A percentile compares a stretch with the other conserved stretches of the same genome.
phyloP scores from a whole-genome alignment of 2,113 vertebrate species.

The Synodontis membranacea region DNA sequence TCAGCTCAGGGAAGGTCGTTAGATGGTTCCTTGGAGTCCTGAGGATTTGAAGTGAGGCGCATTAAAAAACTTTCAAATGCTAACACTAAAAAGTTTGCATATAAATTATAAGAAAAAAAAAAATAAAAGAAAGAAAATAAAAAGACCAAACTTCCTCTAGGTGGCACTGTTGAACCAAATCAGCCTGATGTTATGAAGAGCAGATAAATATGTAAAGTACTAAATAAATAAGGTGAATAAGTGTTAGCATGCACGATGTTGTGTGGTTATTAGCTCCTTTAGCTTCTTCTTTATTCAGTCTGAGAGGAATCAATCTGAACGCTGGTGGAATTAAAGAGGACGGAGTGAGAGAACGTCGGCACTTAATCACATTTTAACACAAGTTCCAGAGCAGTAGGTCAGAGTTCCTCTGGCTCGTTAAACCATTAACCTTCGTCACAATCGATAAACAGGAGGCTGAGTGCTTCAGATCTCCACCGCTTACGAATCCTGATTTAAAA shows the following conservation, averaged over 20 bases:
- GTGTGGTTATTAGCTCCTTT: background rate
- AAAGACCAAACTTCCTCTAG: background rate
- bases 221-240: background rate
- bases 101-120: background rate
- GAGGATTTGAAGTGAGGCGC: background rate
- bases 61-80: background rate
- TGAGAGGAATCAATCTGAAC: constrained; percentile 29
- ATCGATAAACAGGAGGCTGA: constrained; percentile 40
- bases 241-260: background rate
- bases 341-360: constrained; percentile 1
- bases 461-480: constrained; percentile 2
- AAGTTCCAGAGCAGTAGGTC: constrained; percentile 47
- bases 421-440: constrained; percentile 57
- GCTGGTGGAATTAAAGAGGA: constrained; percentile 25
- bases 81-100: background rate
- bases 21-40: background rate
- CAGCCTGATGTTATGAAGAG: background rate
- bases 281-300: constrained; percentile 15
- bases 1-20: background rate
- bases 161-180: background rate
- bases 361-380: constrained; percentile 54
- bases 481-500: background rate
- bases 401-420: constrained; percentile 42
- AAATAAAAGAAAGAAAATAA: background rate
- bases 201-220: background rate